phyloP scores from a whole-genome alignment of 2,797 vertebrate genomes.

The Enteromius argenteus region DNA sequence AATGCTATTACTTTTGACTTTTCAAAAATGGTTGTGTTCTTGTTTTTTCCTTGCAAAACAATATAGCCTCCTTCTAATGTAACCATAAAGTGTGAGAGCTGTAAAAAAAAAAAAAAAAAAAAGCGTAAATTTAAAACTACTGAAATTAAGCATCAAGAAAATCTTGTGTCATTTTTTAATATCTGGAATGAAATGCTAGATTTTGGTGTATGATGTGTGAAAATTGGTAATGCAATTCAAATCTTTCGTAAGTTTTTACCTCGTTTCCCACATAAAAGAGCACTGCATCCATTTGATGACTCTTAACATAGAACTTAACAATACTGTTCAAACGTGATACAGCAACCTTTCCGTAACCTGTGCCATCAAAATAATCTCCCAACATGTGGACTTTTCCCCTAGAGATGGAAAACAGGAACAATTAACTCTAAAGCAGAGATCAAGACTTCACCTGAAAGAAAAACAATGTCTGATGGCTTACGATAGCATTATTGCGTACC shows the following conservation, averaged over 20 bases:
- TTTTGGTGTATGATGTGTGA: not conserved
- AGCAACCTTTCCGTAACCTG: constrained; percentile 66
- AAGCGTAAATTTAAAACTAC: not conserved
- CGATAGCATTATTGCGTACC: constrained; percentile 51
- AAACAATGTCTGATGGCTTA: not conserved
- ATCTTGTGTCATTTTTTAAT: not conserved
- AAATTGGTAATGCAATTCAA: not conserved
- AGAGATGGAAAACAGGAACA: not conserved
- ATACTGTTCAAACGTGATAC: constrained; percentile 22
- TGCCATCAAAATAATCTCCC: constrained; percentile 71
- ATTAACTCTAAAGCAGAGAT: not conserved
- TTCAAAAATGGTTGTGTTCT: constrained; percentile 35
- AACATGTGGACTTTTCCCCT: constrained; percentile 32
- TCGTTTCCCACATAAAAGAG: constrained; percentile 70
- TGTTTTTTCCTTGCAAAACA: constrained; percentile 60
- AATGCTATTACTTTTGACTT: constrained; percentile 62
- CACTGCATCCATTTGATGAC: constrained; percentile 65
- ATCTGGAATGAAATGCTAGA: not conserved
- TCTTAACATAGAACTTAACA: constrained; percentile 64
- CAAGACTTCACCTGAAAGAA: not conserved
- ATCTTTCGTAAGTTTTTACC: constrained; percentile 48
- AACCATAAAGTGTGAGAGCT: constrained; percentile 66
- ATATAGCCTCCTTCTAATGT: constrained; percentile 66
- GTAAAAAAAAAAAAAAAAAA: constrained; percentile 18
- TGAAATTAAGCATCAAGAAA: not conserved